Evolutionary conservation across 2,888 invertebrate genomes (phyloP).

Genomic region (Pemphredon lugubris): DNA sequence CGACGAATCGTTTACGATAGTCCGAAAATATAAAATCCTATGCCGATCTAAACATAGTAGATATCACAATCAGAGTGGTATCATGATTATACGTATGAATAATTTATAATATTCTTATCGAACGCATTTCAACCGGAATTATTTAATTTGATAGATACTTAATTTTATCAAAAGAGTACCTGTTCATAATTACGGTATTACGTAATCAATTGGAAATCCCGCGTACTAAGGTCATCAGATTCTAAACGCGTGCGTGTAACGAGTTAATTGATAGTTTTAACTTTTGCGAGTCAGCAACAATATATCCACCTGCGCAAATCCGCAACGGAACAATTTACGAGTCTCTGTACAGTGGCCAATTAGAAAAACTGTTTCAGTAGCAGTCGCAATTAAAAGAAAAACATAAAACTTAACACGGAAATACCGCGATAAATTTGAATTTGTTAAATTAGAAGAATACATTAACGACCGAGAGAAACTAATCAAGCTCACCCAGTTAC

Average conservation of each 20-base stretch:
- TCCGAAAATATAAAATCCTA: not conserved
- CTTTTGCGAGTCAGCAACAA: slow-evolving; percentile 1
- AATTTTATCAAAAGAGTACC: slow-evolving; percentile 21
- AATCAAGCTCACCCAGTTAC: not conserved
- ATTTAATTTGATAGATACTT: slow-evolving; percentile 1
- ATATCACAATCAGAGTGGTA: not conserved
- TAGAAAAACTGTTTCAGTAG: too few relatives aligned
- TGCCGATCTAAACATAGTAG: not conserved
- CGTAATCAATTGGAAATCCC: slow-evolving; percentile 55
- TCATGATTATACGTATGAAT: not conserved
- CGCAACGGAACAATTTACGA: too few relatives aligned
- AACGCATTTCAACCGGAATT: too few relatives aligned
- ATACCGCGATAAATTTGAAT: not conserved
- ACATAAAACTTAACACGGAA: not conserved
- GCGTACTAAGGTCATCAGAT: slow-evolving; percentile 34
- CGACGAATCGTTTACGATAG: not conserved
- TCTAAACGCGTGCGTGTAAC: slow-evolving; percentile 22
- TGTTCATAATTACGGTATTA: slow-evolving; percentile 36
- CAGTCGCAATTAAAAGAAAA: not conserved
- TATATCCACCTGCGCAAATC: too few relatives aligned
- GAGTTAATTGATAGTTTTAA: slow-evolving; percentile 15
- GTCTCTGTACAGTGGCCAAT: too few relatives aligned
- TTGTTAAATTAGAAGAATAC: too few relatives aligned
- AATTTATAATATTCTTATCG: too few relatives aligned
- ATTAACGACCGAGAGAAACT: too few relatives aligned